A percentile compares a stretch with the other conserved stretches of the same genome.
These are phyloP conservation scores for Probaryconus sp. DNA, from an alignment of 1,140 invertebrate genomes.

Conservation along the genomic window DNA sequence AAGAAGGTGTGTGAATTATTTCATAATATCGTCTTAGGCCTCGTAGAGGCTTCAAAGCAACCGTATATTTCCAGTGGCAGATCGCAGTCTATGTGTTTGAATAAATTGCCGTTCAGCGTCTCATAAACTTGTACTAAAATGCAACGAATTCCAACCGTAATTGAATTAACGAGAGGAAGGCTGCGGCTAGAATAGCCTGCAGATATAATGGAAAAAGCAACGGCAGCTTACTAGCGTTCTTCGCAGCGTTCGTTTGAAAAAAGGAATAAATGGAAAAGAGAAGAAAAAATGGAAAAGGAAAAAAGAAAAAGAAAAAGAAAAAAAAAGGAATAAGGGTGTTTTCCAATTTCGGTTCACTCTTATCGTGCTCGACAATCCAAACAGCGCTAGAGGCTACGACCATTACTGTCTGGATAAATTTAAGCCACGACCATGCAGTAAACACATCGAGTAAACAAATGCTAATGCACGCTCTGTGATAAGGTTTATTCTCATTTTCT, in stretches of 20 bases:
- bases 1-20: too few relatives aligned
- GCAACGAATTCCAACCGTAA: conserved; percentile 55
- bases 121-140: conserved; percentile 54
- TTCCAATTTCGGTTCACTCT: conserved; percentile 61
- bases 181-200: conserved; percentile 45
- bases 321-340: conserved; percentile 56
- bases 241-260: conserved; percentile 10
- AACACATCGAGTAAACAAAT: conserved; percentile 62
- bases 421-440: conserved; percentile 56
- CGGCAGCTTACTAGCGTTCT: conserved; percentile 40
- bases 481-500: conserved; percentile 60
- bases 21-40: conserved; percentile 31
- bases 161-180: conserved; percentile 58
- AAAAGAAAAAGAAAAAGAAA: conserved; percentile 29
- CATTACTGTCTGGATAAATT: conserved; percentile 63
- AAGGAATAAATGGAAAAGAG: too few relatives aligned
- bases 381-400: conserved; percentile 44
- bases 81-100: conserved; percentile 30
- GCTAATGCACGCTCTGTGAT: conserved; percentile 55
- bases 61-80: conserved; percentile 23
- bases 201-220: conserved; percentile 55
- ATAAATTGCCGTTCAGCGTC: conserved; percentile 47
- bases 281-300: conserved; percentile 4
- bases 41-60: background rate
- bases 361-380: conserved; percentile 56